Evolutionary conservation across 2,113 vertebrate genomes (phyloP).

Genomic region (Corythaeola cristata): DNA sequence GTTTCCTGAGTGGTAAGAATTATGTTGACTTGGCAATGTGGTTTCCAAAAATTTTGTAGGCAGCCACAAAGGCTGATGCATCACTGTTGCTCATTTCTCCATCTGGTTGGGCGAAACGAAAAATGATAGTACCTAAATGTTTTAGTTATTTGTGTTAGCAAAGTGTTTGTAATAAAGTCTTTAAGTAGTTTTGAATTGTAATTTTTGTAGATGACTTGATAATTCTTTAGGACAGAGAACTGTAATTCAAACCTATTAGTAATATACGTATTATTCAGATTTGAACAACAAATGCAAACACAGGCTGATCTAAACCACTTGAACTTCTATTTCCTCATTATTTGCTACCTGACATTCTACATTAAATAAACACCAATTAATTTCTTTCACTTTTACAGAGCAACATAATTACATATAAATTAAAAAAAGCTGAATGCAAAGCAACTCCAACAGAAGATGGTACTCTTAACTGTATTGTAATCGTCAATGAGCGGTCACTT

Average conservation of each 20-base stretch:
- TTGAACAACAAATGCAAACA: background rate
- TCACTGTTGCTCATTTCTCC: background rate
- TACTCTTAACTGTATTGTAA: background rate
- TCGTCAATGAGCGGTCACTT: background rate
- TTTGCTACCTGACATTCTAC: background rate
- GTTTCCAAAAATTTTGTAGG: slow-evolving; percentile 8
- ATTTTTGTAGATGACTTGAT: background rate
- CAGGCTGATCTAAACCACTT: background rate
- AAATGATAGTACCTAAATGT: background rate
- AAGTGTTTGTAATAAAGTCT: background rate
- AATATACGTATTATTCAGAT: background rate
- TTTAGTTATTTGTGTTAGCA: background rate
- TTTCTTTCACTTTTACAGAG: background rate
- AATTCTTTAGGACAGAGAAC: background rate
- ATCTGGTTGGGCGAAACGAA: background rate
- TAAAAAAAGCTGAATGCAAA: background rate
- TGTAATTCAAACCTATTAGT: background rate
- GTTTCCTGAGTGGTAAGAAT: slow-evolving; percentile 10
- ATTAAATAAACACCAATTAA: background rate
- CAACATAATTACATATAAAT: background rate
- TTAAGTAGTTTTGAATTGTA: background rate
- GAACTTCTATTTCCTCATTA: background rate
- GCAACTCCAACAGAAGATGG: background rate
- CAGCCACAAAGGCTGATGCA: background rate
- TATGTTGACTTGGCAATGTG: background rate